These are phyloP conservation scores for Eilema caniola DNA, from an alignment of 2,888 invertebrate genomes.

Conservation along the genomic window DNA sequence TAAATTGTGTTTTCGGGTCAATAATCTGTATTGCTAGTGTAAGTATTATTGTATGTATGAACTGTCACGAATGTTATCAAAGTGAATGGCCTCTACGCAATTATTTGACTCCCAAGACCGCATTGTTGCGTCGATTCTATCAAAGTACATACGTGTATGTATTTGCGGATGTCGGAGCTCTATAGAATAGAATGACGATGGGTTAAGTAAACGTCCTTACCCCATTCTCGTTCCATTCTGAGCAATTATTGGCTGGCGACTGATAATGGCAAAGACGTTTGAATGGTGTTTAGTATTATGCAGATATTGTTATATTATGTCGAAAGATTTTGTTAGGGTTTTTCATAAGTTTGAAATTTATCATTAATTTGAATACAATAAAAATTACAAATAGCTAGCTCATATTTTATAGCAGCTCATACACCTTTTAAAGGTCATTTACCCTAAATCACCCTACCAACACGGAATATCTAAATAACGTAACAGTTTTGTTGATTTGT, in stretches of 20 bases:
- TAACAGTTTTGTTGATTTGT: no score
- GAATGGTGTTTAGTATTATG: background rate
- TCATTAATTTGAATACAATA: no score
- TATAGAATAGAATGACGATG: background rate
- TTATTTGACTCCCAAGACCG: background rate
- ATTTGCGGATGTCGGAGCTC: constrained; percentile 10
- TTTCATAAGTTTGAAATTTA: no score
- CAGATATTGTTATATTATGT: background rate
- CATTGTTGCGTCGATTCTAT: constrained; percentile 8
- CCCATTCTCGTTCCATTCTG: constrained; percentile 8
- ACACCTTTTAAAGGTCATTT: no score
- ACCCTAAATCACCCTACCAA: no score
- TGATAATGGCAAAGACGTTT: background rate
- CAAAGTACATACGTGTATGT: background rate
- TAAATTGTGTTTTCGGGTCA: background rate
- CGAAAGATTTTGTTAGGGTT: no score
- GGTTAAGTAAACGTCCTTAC: background rate
- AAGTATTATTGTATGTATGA: background rate
- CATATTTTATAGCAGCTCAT: no score
- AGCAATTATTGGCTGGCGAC: constrained; percentile 1
- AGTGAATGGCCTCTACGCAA: background rate
- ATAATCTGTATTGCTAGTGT: background rate
- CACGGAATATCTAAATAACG: no score
- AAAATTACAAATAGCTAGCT: no score
- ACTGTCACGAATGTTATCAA: background rate